Conservation (phyloP, 2,113 vertebrate genomes). For the Panthera tigris region DNA sequence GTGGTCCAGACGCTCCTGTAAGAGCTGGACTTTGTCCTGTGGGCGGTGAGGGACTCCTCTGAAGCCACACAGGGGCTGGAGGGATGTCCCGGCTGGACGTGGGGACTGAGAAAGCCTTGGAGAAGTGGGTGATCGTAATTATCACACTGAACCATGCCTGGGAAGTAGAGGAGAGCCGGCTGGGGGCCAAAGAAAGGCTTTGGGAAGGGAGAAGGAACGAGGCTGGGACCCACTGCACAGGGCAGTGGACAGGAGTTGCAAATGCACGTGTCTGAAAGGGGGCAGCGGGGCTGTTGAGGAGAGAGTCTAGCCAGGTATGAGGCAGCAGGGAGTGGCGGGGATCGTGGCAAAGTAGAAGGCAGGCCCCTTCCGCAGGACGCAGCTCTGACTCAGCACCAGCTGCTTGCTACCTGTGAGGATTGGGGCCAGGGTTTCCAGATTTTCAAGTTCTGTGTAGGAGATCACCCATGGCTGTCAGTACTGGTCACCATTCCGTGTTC, state of each 20-base stretch:
- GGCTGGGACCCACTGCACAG: fast-evolving
- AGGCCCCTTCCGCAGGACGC: neutral
- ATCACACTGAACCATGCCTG: neutral
- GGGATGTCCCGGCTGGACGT: fast-evolving
- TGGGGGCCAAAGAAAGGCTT: neutral
- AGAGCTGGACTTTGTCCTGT: neutral
- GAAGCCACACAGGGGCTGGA: neutral
- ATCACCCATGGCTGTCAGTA: neutral
- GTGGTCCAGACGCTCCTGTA: neutral
- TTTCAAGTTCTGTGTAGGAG: neutral
- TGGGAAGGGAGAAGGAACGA: neutral
- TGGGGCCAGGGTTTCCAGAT: neutral
- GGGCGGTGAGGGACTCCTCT: neutral
- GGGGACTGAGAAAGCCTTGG: neutral
- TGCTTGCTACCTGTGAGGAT: neutral
- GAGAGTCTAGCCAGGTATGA: neutral
- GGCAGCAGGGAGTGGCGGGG: neutral
- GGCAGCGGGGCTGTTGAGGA: neutral
- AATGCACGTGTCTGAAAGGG: fast-evolving
- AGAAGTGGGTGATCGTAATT: neutral
- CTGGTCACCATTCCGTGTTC: neutral
- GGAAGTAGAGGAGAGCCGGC: neutral
- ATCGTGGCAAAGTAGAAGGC: neutral
- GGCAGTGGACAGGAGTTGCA: neutral
- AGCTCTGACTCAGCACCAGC: neutral